Evolutionary conservation across 2,113 vertebrate species (phyloP).

Genomic region (Cryptotis parvus): DNA sequence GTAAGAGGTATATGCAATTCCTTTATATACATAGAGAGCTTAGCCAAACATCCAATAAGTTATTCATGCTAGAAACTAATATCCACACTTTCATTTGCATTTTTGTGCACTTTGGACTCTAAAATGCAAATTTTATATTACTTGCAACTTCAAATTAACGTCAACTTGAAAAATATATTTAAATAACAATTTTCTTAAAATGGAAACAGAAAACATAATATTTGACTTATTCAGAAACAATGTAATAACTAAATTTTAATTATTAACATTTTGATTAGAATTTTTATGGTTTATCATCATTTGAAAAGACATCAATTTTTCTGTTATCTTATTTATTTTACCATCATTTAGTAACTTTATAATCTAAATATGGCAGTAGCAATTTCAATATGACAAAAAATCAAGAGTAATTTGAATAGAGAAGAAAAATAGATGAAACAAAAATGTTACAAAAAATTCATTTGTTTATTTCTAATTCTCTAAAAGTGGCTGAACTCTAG

Average conservation of each 20-base stretch:
- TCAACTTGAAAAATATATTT: not conserved
- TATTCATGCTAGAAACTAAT: conserved; percentile 18
- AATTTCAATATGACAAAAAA: no score
- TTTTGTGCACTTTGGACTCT: not conserved
- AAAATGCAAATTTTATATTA: conserved; percentile 36
- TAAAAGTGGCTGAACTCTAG: not conserved
- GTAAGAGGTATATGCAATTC: not conserved
- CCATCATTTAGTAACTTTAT: no score
- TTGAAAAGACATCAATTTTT: not conserved
- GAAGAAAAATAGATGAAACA: not conserved
- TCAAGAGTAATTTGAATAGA: no score
- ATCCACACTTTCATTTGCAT: conserved; percentile 1
- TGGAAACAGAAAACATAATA: not conserved
- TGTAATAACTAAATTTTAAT: not conserved
- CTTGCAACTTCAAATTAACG: conserved; percentile 42
- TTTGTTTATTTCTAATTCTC: not conserved
- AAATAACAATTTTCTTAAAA: not conserved
- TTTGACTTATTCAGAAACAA: not conserved
- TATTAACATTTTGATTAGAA: conserved; percentile 19
- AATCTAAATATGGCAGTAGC: no score
- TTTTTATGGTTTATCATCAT: not conserved
- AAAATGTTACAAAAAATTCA: not conserved
- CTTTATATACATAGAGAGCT: not conserved
- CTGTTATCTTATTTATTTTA: no score
- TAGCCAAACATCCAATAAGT: not conserved